Evolutionary conservation across 2,113 vertebrate species (phyloP), one percentile per base, ranked within the genome.

Genomic region (Otolemur garnettii): DNA sequence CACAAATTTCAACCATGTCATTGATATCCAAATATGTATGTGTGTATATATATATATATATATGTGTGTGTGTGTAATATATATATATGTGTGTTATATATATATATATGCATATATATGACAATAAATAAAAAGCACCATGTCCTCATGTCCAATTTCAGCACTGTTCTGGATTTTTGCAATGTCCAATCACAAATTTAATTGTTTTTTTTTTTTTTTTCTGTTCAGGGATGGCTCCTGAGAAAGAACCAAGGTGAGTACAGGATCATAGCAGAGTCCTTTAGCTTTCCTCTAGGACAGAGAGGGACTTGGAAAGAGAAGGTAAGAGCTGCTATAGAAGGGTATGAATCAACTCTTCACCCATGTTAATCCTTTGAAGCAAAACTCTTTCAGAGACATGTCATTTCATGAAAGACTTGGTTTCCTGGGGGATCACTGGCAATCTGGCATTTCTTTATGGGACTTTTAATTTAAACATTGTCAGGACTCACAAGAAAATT

Each of bases 381-480:
- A 87, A 81, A 93, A 11, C 18, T 72, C 24, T 77, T 79, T 68
- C 33, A 60, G 57, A 80, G 42, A 42, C 4, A 64, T 1, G 12
- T 55, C 50, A 85, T 69, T 94, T 96, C 66, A 64, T 93, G 72
- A 38, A 93, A 26, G 45, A 62, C 7, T 85, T 93, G 24, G 68
- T 88, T 64, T 64, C 62, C 62, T 1, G 10, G 4, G 3, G 68
- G 26, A 42, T 83, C 83, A 81, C 57, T 95, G 83, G 35, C 38
- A 69, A 92, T 30, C 13, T 80, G 19, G n/a, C 2, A 55, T 87
- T 95, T 91, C 38, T 94, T 86, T 53, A 53, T 75, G 13, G 42
- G 59, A 74, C 30, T 18, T 59, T 57, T 90, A 15, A 21, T 82
- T 92, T 93, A 91, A 94, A 89, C 66, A 12, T 71, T 66, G 1